Evolutionary conservation across 23 tunicate genomes (phyloP).

Genomic region (Styela clava): DNA sequence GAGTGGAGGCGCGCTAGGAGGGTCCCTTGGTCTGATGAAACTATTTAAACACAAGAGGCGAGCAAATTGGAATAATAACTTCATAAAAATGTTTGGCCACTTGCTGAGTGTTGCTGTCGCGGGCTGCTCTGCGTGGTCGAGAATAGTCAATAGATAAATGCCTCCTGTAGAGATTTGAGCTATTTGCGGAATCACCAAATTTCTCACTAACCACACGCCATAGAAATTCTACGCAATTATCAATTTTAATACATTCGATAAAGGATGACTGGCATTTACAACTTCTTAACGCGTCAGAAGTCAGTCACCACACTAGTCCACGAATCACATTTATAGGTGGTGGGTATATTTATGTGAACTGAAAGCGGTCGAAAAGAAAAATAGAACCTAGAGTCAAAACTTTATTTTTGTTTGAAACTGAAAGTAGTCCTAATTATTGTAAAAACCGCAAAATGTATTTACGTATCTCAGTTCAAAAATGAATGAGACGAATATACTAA

Average conservation of each 20-base stretch:
- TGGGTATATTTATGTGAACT: no score
- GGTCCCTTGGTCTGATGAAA: not conserved
- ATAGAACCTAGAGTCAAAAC: no score
- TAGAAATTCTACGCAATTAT: not conserved
- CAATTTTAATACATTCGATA: not conserved
- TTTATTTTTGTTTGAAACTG: no score
- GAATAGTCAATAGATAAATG: not conserved
- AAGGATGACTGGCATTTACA: not conserved
- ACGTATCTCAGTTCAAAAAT: no score
- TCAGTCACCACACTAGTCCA: not conserved
- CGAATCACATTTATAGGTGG: no score
- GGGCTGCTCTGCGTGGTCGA: not conserved
- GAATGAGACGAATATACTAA: no score
- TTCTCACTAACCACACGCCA: not conserved
- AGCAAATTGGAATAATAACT: not conserved
- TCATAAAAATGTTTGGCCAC: not conserved
- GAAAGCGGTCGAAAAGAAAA: no score
- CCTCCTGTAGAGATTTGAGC: not conserved
- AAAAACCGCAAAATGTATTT: no score
- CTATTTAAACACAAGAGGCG: not conserved
- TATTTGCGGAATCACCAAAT: not conserved
- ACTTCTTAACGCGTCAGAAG: not conserved
- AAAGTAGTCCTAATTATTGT: no score
- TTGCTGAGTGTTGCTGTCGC: not conserved
- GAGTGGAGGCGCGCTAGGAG: conserved; percentile 1